These are phyloP conservation scores for Tetragonula clypearis DNA, from an alignment of 1,140 invertebrate genomes.

Conservation along the genomic window DNA sequence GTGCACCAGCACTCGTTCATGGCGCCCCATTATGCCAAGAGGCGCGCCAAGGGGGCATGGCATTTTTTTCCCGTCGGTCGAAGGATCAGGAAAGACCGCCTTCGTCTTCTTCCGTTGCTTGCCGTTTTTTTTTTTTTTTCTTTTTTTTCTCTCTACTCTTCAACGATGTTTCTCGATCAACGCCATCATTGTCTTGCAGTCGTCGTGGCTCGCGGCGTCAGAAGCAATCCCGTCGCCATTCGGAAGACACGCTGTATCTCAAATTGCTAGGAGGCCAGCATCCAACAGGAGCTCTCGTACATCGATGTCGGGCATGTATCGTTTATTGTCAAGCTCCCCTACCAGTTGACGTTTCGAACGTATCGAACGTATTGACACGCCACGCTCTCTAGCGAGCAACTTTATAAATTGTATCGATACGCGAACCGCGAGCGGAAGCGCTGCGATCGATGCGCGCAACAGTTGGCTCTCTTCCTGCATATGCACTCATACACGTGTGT, in stretches of 20 bases:
- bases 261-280: conserved; percentile 75
- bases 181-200: conserved; percentile 51
- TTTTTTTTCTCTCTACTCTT: conserved; percentile 27
- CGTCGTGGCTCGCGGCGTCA: conserved; percentile 32
- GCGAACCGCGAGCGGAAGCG: conserved; percentile 12
- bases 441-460: conserved; percentile 41
- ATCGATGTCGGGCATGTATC: conserved; percentile 43
- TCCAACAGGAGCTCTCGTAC: conserved; percentile 65
- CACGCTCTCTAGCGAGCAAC: conserved; percentile 56
- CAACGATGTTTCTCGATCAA: conserved; percentile 12
- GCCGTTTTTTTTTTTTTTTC: conserved; percentile 54
- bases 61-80: conserved; percentile 75
- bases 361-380: conserved; percentile 75
- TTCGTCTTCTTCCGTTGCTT: conserved; percentile 58
- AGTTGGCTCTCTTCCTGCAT: conserved; percentile 24
- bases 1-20: conserved; percentile 77
- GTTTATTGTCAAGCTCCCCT: conserved; percentile 15
- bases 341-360: conserved; percentile 68
- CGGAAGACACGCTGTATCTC: conserved; percentile 80
- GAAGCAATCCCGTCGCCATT: conserved; percentile 72
- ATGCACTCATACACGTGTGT: neutral
- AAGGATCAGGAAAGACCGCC: conserved; percentile 67
- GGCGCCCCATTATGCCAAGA: conserved; percentile 80
- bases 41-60: conserved; percentile 81
- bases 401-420: conserved; percentile 60